Percentiles rank a stretch among this genome's conserved stretches.
These are phyloP conservation scores for Drosophila nigricruria DNA, from an alignment of 2,888 invertebrate species.

Conservation along the genomic window DNA sequence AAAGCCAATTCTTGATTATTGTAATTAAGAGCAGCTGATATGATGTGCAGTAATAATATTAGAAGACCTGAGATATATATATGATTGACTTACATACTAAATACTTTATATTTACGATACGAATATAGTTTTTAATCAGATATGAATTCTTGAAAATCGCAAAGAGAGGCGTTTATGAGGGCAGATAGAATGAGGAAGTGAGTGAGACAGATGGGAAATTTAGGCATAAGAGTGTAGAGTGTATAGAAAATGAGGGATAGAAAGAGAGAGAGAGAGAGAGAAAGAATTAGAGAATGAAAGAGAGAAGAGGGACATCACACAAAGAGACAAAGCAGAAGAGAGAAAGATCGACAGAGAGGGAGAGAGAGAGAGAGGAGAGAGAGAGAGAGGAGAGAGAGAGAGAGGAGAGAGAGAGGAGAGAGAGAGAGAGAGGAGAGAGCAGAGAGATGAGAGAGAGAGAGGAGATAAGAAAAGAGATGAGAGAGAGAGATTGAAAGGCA, in stretches of 20 bases:
- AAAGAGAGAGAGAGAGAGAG: background rate
- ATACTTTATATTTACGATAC: no score
- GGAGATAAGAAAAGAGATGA: background rate
- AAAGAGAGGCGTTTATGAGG: background rate
- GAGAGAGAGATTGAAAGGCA: background rate
- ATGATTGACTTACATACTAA: background rate
- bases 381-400: background rate
- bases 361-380: background rate
- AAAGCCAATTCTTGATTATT: background rate
- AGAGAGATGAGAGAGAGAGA: background rate
- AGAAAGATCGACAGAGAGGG: background rate
- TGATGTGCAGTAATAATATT: background rate
- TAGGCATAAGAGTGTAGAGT: no score
- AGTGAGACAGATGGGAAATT: no score
- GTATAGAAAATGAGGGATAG: background rate
- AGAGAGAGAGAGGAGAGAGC: conserved; percentile 1
- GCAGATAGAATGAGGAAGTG: background rate
- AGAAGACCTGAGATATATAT: background rate
- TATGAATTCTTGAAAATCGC: background rate
- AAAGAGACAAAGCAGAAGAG: no score
- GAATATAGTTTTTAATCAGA: background rate
- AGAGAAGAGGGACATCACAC: background rate
- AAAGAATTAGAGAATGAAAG: background rate
- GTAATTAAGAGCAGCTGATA: background rate
- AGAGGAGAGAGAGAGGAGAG: background rate